A percentile compares a stretch with the other conserved stretches of the same genome.
These are phyloP conservation scores for Vidua macroura DNA, from an alignment of 2,113 vertebrate species.

Conservation along the genomic window DNA sequence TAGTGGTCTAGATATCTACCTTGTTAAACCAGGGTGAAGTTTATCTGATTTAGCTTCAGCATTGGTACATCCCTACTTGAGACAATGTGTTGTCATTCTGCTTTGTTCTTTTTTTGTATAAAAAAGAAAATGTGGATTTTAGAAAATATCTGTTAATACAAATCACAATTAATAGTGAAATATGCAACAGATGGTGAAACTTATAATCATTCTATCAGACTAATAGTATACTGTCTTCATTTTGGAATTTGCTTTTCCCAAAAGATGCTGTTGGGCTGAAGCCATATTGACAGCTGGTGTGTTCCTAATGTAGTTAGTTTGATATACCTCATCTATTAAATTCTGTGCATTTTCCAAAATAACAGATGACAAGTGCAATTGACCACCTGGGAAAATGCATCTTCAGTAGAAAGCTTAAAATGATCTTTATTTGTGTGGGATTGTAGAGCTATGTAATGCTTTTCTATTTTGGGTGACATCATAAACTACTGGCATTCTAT, in stretches of 20 bases:
- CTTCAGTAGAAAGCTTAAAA: slow-evolving; percentile 66
- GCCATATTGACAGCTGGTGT: slow-evolving; percentile 81
- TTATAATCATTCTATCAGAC: slow-evolving; percentile 77
- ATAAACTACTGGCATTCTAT: slow-evolving; percentile 9
- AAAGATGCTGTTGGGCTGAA: slow-evolving; percentile 73
- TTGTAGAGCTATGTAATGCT: not conserved
- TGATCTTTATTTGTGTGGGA: not conserved
- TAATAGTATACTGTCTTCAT: slow-evolving; percentile 73
- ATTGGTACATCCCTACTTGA: not conserved
- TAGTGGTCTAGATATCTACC: not conserved
- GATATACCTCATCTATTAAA: slow-evolving; percentile 84
- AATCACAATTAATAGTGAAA: slow-evolving; percentile 75
- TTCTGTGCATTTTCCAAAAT: slow-evolving; percentile 76
- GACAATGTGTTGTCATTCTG: not conserved
- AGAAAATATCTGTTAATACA: slow-evolving; percentile 61
- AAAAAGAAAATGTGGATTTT: slow-evolving; percentile 46
- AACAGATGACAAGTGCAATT: slow-evolving; percentile 79
- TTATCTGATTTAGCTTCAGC: slow-evolving; percentile 9
- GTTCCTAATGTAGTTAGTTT: slow-evolving; percentile 77
- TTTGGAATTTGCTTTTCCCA: slow-evolving; percentile 74
- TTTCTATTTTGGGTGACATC: slow-evolving; percentile 48
- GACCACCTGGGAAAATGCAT: slow-evolving; percentile 76
- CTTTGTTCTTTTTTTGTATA: slow-evolving; percentile 18
- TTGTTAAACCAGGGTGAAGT: not conserved
- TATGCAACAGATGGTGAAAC: slow-evolving; percentile 77